These are phyloP conservation scores for Agrotis puta DNA, from an alignment of 2,888 invertebrate species.

Conservation along the genomic window DNA sequence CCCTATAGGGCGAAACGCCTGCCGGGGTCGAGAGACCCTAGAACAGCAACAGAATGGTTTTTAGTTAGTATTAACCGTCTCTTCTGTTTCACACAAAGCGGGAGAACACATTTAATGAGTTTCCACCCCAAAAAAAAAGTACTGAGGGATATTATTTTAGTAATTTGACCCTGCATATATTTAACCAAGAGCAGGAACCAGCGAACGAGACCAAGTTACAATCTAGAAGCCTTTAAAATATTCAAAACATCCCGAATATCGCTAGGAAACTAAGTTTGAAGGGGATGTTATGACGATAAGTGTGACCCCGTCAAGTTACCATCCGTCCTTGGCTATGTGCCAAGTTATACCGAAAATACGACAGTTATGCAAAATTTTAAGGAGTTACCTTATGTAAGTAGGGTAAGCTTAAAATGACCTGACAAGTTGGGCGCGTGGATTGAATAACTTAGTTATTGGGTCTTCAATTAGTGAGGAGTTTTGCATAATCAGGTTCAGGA, in stretches of 20 bases:
- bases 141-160: too few species aligned
- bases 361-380: constrained; percentile 52
- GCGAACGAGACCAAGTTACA: neutral
- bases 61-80: too few species aligned
- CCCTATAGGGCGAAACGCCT: too few species aligned
- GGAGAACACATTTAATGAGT: too few species aligned
- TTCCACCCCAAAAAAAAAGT: too few species aligned
- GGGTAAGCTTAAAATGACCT: constrained; percentile 32
- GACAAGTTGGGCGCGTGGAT: constrained; percentile 37
- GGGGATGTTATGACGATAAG: constrained; percentile 49
- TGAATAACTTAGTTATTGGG: constrained; percentile 30
- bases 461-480: constrained; percentile 20
- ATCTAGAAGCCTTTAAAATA: constrained; percentile 23
- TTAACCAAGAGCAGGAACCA: neutral
- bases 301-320: constrained; percentile 53
- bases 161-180: neutral
- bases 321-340: constrained; percentile 61
- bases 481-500: constrained; percentile 3
- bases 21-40: too few species aligned
- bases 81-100: too few species aligned
- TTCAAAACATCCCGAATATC: constrained; percentile 39
- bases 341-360: constrained; percentile 56
- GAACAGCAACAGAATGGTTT: too few species aligned
- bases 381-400: constrained; percentile 25
- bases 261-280: constrained; percentile 40